Conservation (phyloP, 1,140 invertebrate genomes). For the Caenorhabditis latens region DNA sequence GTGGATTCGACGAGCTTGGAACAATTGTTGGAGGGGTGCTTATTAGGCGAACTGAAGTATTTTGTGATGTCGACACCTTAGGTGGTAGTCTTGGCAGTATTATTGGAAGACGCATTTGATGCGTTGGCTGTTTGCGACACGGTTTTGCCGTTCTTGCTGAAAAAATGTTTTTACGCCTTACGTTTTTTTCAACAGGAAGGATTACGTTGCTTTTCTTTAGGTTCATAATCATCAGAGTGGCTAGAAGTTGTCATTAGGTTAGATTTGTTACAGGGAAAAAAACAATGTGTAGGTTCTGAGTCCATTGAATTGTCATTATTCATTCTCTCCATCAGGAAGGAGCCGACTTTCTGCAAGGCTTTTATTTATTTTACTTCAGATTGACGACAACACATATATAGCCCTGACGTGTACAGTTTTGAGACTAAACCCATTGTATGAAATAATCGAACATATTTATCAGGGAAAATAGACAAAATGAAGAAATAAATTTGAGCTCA, state of each 20-base stretch:
- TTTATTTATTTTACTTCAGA: no score
- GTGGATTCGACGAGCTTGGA: constrained; percentile 4
- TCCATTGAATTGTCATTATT: no score
- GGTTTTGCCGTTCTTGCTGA: neutral
- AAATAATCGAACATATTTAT: neutral
- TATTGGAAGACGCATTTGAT: constrained; percentile 29
- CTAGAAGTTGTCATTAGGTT: neutral
- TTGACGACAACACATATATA: no score
- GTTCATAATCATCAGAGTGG: constrained; percentile 1
- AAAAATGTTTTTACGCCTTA: neutral
- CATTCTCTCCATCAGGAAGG: no score
- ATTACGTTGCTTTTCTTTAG: neutral
- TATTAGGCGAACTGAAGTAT: neutral
- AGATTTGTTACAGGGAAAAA: neutral
- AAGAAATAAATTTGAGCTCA: neutral
- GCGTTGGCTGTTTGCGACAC: no score
- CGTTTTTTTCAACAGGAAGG: no score
- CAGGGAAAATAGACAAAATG: neutral
- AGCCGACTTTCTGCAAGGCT: no score
- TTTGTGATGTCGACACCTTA: neutral
- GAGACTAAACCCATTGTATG: no score
- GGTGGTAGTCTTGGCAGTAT: constrained; percentile 3
- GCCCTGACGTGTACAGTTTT: no score
- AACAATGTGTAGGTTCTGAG: no score
- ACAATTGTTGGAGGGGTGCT: neutral